Evolutionary conservation across 2,888 invertebrate species (phyloP).

Genomic region (Rhagium mordax): DNA sequence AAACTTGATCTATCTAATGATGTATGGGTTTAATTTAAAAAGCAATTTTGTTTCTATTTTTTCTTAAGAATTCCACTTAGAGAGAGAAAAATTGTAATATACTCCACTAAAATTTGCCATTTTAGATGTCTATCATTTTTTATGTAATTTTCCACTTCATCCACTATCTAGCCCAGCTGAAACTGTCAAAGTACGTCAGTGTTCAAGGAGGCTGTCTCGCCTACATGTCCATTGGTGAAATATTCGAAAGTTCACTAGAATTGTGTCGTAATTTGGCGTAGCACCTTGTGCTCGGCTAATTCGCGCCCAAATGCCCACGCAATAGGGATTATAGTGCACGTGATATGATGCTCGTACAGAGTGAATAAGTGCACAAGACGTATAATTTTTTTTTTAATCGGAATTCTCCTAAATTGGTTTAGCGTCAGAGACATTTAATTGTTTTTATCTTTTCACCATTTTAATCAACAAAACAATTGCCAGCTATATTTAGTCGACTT

Average conservation of each 20-base stretch:
- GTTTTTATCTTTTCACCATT: no score
- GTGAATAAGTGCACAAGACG: neutral
- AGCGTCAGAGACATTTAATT: no score
- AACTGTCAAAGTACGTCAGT: neutral
- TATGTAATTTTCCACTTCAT: neutral
- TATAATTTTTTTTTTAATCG: neutral
- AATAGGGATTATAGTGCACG: neutral
- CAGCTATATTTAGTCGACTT: no score
- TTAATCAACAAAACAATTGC: no score
- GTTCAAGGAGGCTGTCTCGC: conserved; percentile 26
- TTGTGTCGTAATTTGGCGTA: conserved; percentile 12
- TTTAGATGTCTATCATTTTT: no score
- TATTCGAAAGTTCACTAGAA: conserved; percentile 52
- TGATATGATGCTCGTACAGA: neutral
- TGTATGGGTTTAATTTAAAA: no score
- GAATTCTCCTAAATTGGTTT: no score
- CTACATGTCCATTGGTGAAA: conserved; percentile 48
- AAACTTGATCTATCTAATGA: no score
- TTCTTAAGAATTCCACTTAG: no score
- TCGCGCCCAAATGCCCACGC: conserved; percentile 2
- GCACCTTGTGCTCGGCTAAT: neutral
- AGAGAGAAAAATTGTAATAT: no score
- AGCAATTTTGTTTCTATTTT: no score
- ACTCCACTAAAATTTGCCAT: no score
- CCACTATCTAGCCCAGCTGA: neutral